A percentile compares a stretch with the other conserved stretches of the same genome.
Conservation (phyloP, 1,140 invertebrate species). For the Leptoteleia sp. region DNA sequence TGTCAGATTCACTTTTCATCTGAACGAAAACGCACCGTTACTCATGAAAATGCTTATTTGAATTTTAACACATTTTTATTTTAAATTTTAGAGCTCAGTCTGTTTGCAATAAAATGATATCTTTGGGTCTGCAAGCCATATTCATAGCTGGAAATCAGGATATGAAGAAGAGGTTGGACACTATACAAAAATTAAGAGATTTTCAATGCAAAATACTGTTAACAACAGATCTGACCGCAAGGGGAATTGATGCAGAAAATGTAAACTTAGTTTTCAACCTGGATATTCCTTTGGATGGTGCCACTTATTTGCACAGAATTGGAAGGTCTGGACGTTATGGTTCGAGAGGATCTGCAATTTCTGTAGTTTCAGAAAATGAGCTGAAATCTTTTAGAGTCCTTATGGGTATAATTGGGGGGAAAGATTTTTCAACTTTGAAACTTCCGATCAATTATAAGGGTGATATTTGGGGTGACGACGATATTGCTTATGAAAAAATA, state of each 20-base stretch:
- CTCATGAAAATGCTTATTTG: too few species aligned
- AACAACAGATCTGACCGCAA: conserved; percentile 93
- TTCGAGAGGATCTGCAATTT: conserved; percentile 87
- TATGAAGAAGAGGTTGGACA: conserved; percentile 88
- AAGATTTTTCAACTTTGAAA: conserved; percentile 80
- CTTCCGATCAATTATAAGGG: conserved; percentile 74
- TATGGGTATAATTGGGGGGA: conserved; percentile 79
- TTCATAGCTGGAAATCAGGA: conserved; percentile 89
- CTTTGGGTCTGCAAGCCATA: conserved; percentile 86
- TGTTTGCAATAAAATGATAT: conserved; percentile 86
- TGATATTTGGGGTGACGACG: conserved; percentile 77
- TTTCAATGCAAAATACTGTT: conserved; percentile 92
- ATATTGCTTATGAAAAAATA: conserved; percentile 71
- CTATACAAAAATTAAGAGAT: conserved; percentile 88
- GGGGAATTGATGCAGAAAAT: conserved; percentile 95
- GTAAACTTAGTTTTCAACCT: conserved; percentile 97
- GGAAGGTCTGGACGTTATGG: conserved; percentile 96
- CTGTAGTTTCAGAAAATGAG: conserved; percentile 84
- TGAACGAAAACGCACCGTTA: too few species aligned
- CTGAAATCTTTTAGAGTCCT: conserved; percentile 82
- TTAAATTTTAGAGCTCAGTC: conserved; percentile 83
- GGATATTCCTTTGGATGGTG: conserved; percentile 90
- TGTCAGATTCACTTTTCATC: too few species aligned
- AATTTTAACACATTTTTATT: neutral
- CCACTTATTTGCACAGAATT: conserved; percentile 97